Conservation (phyloP, 2,113 vertebrate species). For the Catharus fuscescens region DNA sequence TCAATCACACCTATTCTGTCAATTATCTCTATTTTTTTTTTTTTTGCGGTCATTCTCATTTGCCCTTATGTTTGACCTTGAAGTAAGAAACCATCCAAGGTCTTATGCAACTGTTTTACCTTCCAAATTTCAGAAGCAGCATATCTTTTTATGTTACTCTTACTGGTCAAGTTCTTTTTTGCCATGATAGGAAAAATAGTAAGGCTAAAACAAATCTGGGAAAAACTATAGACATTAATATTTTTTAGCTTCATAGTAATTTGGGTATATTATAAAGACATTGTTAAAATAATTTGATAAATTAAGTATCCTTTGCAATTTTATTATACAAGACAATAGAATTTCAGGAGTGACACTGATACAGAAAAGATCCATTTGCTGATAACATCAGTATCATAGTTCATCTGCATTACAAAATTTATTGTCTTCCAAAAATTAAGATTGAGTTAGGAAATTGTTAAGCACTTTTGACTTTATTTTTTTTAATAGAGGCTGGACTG, state of each 20-base stretch:
- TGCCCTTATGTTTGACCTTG: background rate
- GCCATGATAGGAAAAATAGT: background rate
- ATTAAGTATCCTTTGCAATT: background rate
- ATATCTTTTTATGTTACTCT: background rate
- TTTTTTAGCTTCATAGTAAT: background rate
- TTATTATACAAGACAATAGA: background rate
- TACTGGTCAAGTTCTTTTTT: background rate
- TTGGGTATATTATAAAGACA: background rate
- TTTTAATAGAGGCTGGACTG: background rate
- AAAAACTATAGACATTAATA: background rate
- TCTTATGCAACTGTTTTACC: background rate
- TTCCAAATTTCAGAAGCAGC: background rate
- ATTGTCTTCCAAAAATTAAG: background rate
- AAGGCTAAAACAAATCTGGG: background rate
- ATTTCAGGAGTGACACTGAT: background rate
- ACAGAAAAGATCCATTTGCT: background rate
- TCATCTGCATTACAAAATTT: background rate
- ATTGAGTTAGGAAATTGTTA: background rate
- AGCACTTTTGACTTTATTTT: background rate
- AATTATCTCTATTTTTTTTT: background rate
- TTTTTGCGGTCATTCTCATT: background rate
- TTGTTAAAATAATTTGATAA: background rate
- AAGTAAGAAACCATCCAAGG: background rate
- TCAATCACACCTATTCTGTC: background rate
- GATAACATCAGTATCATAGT: background rate